Conservation (phyloP, 2,113 vertebrate genomes). For the Plotosus lineatus region DNA sequence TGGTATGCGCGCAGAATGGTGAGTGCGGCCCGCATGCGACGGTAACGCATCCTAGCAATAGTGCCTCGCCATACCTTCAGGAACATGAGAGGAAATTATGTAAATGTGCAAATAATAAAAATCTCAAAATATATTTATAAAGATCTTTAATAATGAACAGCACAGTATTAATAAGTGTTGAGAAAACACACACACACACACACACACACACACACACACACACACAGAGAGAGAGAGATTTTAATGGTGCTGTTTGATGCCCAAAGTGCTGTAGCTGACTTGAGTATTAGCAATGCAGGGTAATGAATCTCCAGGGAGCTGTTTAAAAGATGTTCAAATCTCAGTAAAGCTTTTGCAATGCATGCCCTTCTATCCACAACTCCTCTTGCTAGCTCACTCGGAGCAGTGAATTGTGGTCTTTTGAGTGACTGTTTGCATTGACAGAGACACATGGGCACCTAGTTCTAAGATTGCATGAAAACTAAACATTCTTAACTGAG, state of each 20-base stretch:
- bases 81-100: neutral
- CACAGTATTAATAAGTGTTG: neutral
- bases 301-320: conserved; percentile 61
- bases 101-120: neutral
- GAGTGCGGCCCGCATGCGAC: conserved; percentile 82
- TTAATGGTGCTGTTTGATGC: conserved; percentile 37
- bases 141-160: neutral
- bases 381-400: neutral
- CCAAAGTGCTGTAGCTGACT: conserved; percentile 55
- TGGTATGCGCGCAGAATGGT: conserved; percentile 83
- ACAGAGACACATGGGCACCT: neutral
- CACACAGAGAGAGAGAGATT: neutral
- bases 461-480: conserved; percentile 7
- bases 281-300: conserved; percentile 66
- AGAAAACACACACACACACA: neutral
- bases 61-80: conserved; percentile 92
- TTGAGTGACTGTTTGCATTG: conserved; percentile 6
- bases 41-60: conserved; percentile 85
- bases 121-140: neutral
- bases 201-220: neutral
- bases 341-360: conserved; percentile 62
- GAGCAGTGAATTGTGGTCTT: conserved; percentile 17
- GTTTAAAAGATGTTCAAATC: conserved; percentile 52
- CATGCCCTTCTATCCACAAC: conserved; percentile 52
- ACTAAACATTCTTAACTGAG: conserved; percentile 10